These are phyloP conservation scores for Volucella zonaria DNA, from an alignment of 2,888 invertebrate genomes.

Conservation along the genomic window DNA sequence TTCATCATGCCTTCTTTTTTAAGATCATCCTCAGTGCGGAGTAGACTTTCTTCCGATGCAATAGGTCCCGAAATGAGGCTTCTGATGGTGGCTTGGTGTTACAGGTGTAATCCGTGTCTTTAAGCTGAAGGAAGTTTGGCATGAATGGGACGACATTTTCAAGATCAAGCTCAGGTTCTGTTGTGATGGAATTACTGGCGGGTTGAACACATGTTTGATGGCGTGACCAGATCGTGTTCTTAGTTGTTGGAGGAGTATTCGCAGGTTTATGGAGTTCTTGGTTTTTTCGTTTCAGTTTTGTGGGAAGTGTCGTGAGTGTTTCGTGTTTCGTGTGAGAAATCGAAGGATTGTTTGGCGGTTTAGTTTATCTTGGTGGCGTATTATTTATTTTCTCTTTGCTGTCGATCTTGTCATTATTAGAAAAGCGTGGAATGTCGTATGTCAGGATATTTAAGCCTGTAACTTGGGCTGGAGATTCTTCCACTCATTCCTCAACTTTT, in stretches of 20 bases:
- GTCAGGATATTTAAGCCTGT: no score
- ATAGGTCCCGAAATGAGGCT: constrained; percentile 78
- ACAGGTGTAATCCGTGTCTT: constrained; percentile 62
- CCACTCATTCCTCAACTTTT: no score
- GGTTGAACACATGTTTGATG: constrained; percentile 69
- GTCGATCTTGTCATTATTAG: constrained; percentile 79
- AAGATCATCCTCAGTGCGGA: constrained; percentile 81
- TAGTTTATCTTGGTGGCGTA: constrained; percentile 78
- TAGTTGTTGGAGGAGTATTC: background rate
- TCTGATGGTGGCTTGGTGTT: constrained; percentile 45
- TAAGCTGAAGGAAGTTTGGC: constrained; percentile 76
- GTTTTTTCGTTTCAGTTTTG: constrained; percentile 75
- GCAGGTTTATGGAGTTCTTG: constrained; percentile 20
- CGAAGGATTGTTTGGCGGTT: constrained; percentile 80
- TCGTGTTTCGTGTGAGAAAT: constrained; percentile 76
- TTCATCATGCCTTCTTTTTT: constrained; percentile 78
- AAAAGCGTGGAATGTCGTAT: no score
- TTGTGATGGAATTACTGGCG: constrained; percentile 32
- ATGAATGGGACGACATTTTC: constrained; percentile 74
- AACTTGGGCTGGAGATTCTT: no score
- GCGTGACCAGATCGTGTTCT: constrained; percentile 79
- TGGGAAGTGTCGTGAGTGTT: constrained; percentile 22
- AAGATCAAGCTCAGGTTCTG: constrained; percentile 52
- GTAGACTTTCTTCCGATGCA: constrained; percentile 81
- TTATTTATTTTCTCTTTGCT: constrained; percentile 80